phyloP scores from a whole-genome alignment of 2,113 vertebrate species.

The Triplophysa rosa region DNA sequence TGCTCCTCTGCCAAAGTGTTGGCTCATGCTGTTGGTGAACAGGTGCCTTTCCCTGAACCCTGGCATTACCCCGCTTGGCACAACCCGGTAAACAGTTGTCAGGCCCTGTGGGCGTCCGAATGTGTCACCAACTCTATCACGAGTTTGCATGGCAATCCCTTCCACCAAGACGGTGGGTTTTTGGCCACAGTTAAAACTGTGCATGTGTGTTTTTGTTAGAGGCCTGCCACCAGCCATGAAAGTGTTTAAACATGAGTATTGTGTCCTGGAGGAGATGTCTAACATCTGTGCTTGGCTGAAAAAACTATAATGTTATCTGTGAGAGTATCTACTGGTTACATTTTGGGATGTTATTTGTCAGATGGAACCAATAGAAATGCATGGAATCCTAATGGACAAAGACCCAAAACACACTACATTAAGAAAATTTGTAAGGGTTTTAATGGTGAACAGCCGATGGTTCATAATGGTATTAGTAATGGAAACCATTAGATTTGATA shows the following conservation, averaged over 20 bases:
- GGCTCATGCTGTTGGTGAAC: constrained; percentile 50
- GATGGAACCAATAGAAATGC: too few species aligned
- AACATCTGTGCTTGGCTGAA: constrained; percentile 72
- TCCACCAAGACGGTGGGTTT: constrained; percentile 45
- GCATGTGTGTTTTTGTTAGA: constrained; percentile 1
- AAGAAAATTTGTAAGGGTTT: too few species aligned
- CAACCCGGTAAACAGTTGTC: constrained; percentile 70
- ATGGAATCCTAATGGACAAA: too few species aligned
- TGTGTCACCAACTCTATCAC: constrained; percentile 58
- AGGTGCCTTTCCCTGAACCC: constrained; percentile 55
- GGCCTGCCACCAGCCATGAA: constrained; percentile 14
- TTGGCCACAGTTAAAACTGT: not conserved
- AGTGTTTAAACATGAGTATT: constrained; percentile 44
- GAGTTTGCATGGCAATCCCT: constrained; percentile 34
- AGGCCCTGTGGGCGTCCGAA: constrained; percentile 63
- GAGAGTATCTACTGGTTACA: not conserved
- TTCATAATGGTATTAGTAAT: too few species aligned
- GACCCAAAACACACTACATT: too few species aligned
- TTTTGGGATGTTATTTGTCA: too few species aligned
- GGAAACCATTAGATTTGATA: not conserved
- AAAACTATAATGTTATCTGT: not conserved
- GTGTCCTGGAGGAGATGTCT: constrained; percentile 61
- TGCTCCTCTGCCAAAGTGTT: constrained; percentile 41
- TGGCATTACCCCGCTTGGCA: constrained; percentile 58
- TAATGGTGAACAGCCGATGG: too few species aligned